Evolutionary conservation across 2,113 vertebrate species (phyloP).

Genomic region (Chitala chitala): DNA sequence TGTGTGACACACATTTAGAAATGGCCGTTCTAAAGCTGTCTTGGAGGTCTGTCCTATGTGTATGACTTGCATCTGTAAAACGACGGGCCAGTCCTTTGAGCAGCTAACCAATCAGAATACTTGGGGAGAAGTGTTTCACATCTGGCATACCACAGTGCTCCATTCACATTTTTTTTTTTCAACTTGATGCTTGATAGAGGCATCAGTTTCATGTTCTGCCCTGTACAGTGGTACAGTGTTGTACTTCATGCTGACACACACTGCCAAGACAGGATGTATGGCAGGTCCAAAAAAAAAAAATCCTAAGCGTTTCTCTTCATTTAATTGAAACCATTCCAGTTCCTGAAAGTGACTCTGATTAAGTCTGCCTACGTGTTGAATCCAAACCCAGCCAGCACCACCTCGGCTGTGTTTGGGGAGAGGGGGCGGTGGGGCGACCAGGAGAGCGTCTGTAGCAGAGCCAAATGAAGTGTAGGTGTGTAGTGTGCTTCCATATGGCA

Average conservation of each 20-base stretch:
- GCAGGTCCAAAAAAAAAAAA: conserved; percentile 18
- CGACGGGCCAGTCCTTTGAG: not conserved
- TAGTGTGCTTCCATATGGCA: not conserved
- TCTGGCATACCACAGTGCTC: not conserved
- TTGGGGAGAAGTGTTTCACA: not conserved
- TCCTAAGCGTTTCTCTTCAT: not conserved
- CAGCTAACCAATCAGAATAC: not conserved
- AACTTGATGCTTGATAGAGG: too few relatives aligned
- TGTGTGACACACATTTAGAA: conserved; percentile 4
- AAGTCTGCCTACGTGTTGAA: not conserved
- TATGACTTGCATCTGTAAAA: not conserved
- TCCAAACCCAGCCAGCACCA: not conserved
- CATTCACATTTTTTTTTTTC: not conserved
- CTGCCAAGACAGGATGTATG: not conserved
- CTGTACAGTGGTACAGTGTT: not conserved
- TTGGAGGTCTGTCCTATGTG: conserved; percentile 8
- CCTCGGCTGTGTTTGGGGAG: not conserved
- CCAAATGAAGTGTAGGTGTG: not conserved
- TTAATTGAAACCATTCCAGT: conserved; percentile 25
- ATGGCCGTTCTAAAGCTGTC: not conserved
- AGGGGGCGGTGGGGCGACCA: not conserved
- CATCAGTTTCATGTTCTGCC: too few relatives aligned
- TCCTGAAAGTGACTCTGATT: conserved; percentile 25
- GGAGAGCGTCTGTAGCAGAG: not conserved
- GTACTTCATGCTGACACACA: not conserved